phyloP scores from a whole-genome alignment of 1,140 invertebrate genomes.

The Drosophila pseudoobscura region DNA sequence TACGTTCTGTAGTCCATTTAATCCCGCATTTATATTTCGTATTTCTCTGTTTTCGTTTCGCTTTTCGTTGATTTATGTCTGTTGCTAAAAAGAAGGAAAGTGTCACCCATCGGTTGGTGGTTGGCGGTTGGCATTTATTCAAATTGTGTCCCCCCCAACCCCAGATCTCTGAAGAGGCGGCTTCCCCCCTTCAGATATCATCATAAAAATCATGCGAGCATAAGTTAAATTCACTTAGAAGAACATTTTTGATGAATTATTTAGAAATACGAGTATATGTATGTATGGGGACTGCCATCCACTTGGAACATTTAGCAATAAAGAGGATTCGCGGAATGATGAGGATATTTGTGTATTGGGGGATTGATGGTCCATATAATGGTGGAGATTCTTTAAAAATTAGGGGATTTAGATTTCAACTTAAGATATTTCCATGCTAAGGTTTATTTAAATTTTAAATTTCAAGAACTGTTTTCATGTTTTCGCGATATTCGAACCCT shows the following conservation, averaged over 20 bases:
- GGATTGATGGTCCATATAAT: too few relatives aligned
- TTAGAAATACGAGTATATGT: slow-evolving; percentile 10
- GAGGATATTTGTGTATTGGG: not conserved
- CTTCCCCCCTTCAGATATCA: slow-evolving; percentile 10
- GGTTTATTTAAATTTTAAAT: too few relatives aligned
- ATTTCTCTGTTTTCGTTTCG: slow-evolving; percentile 39
- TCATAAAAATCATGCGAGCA: slow-evolving; percentile 40
- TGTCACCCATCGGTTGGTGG: slow-evolving; percentile 39
- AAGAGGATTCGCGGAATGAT: slow-evolving; percentile 4
- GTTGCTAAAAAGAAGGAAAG: slow-evolving; percentile 59
- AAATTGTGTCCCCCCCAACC: slow-evolving; percentile 50
- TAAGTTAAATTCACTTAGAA: slow-evolving; percentile 37
- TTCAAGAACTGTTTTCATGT: too few relatives aligned
- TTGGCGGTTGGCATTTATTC: slow-evolving; percentile 65
- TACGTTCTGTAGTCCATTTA: slow-evolving; percentile 51
- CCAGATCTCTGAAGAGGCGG: slow-evolving; percentile 14
- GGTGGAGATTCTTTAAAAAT: too few relatives aligned
- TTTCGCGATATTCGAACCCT: too few relatives aligned
- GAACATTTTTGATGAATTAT: slow-evolving; percentile 46
- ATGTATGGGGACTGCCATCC: slow-evolving; percentile 9
- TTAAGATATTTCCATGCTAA: too few relatives aligned
- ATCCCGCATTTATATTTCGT: slow-evolving; percentile 69
- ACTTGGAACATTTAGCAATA: slow-evolving; percentile 12
- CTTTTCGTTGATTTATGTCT: slow-evolving; percentile 76
- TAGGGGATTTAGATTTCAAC: too few relatives aligned